Base-by-base conservation (phyloP, 2,113 vertebrate species). In the Xenotilapia leptura region DNA sequence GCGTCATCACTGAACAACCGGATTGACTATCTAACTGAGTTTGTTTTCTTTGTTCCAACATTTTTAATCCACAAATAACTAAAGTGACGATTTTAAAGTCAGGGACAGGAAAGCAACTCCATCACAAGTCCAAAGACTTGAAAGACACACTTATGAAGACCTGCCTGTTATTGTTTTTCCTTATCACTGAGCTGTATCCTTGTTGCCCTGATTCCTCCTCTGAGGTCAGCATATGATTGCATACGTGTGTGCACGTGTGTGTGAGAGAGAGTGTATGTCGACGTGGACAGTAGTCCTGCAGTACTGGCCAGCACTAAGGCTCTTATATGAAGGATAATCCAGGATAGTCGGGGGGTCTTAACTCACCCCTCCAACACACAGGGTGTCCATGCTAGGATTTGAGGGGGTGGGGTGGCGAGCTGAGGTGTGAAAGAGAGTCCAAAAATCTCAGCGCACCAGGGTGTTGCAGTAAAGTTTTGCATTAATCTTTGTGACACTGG, bases 271-370 rank as follows among this genome's bases (percentile, higher is more conserved):
- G 75, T 49, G 90, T 87, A 56, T 87, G 87, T 85, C 54, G 73
- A 80, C 60, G 87, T 89, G 88, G 90, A 92, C 92, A 90, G 88
- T 86, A 85, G 90, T 88, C 82, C 88, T 88, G 88, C 17, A 79
- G 89, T 33, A 82, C 83, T 79, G 84, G 68, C 84, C 86, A 45
- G 68, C 23, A 91, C 86, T 95, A 95, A 95, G 93, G 88, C 92
- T 95, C 93, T 95, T 94, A 95, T 82, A 93, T 47, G 79, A 77
- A 88, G 91, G 93, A 95, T 94, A 93, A 95, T 95, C 94, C 91
- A 80, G 89, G 88, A 93, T 91, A 90, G 92, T 79, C 82, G 17
- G 11, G 87, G 91, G 88, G 91, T 92, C 87, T 94, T 94, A 94
- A 91, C 91, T 93, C 92, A 93, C 92, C 89, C 90, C 88, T 70